phyloP scores from a whole-genome alignment of 2,888 invertebrate genomes.

The Liodrosophila aerea region DNA sequence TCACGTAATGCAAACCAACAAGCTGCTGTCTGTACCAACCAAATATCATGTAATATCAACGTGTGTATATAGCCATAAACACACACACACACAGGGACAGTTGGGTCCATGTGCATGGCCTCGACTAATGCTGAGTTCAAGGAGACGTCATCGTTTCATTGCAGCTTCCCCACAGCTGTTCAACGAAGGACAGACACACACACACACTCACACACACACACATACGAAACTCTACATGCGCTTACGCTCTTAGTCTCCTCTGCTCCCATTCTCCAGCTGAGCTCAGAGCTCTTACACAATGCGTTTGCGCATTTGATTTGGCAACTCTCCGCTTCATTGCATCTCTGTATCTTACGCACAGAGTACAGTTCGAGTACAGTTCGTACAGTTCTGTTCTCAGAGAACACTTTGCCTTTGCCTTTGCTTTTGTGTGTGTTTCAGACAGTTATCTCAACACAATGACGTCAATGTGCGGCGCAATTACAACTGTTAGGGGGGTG shows the following conservation, averaged over 20 bases:
- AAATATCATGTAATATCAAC: slow-evolving; percentile 27
- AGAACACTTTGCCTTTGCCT: slow-evolving; percentile 14
- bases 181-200: slow-evolving; percentile 63
- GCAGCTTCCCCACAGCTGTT: slow-evolving; percentile 45
- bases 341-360: slow-evolving; percentile 10
- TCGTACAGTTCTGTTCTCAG: slow-evolving; percentile 1
- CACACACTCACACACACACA: no score
- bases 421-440: slow-evolving; percentile 19
- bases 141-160: slow-evolving; percentile 65
- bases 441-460: slow-evolving; percentile 45
- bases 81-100: neutral
- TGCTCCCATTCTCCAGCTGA: neutral
- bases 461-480: slow-evolving; percentile 52
- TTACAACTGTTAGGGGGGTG: neutral
- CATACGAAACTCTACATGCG: slow-evolving; percentile 35
- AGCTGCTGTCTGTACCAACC: slow-evolving; percentile 40
- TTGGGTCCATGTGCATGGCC: slow-evolving; percentile 42
- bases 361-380: slow-evolving; percentile 20
- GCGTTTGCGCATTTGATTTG: slow-evolving; percentile 41
- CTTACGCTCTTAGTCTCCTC: slow-evolving; percentile 4
- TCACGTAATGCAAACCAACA: slow-evolving; percentile 25
- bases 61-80: slow-evolving; percentile 10
- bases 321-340: slow-evolving; percentile 31
- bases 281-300: slow-evolving; percentile 3
- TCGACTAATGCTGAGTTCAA: slow-evolving; percentile 77